Base-by-base conservation (phyloP, 2,113 vertebrate genomes). In the Chamaetylas fuelleborni region DNA sequence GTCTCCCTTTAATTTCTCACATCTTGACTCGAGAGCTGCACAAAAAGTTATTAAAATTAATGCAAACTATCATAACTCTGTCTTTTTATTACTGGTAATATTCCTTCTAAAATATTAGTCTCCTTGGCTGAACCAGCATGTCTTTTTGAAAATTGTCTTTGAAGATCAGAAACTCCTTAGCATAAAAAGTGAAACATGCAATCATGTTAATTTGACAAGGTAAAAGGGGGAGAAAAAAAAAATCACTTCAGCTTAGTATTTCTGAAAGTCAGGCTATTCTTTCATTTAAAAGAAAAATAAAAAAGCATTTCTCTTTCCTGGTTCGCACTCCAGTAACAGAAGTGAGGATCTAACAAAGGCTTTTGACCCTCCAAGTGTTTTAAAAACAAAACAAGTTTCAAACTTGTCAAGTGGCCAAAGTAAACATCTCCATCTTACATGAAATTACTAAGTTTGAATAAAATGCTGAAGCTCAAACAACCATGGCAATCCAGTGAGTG, bases 41-140 rank as follows among this genome's bases (percentile, higher is more conserved):
- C 86, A 86, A 92, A 90, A 97, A 97, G 91, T 94, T 96, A 97
- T 97, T 98, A 97, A 97, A 98, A 98, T 96, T 97, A 97, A 98
- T 97, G 96, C 90, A 94, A 97, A 93, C 95, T 94, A 97, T 93
- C 92, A 95, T 95, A 97, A 98, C 94, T 93, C 96, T 96, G 93
- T 90, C 92, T 92, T 95, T 98, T 97, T 97, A 97, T 96, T 95
- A 96, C 77, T 88, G 74, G 78, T 96, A 97, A 97, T 97, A 97
- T 93, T 97, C 93, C 85, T 85, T 88, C 95, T 97, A 97, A 97
- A 98, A 95, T 97, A 97, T 97, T 95, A 96, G 95, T 96, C 94
- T 97, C 94, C 90, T 94, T 78, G 91, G 93, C 81, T 96, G 64
- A 86, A 90, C 67, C 67, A 93, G 78, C 92, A 65, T 51, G 94